Conservation (phyloP, 92 coral and sea anemone species). For the Bergia puertoricense region DNA sequence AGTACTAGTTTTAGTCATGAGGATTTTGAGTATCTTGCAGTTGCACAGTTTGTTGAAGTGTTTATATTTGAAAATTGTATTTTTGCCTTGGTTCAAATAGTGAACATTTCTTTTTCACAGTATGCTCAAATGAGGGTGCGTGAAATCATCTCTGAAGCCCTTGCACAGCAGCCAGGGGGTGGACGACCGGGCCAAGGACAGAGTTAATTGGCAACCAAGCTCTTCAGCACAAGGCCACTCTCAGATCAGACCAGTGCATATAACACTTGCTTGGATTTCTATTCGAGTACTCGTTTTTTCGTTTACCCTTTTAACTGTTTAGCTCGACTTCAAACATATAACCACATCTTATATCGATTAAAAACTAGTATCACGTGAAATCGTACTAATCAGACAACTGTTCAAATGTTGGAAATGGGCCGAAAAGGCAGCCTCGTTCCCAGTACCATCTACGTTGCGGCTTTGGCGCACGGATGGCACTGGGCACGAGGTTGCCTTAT, state of each 20-base stretch:
- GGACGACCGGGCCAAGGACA: constrained; percentile 37
- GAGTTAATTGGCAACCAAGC: constrained; percentile 27
- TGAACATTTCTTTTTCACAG: constrained; percentile 34
- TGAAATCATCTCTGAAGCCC: constrained; percentile 51
- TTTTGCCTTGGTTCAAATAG: neutral
- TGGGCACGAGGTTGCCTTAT: no score
- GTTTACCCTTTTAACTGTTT: constrained; percentile 36
- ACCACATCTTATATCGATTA: constrained; percentile 27
- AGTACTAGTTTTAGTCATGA: neutral
- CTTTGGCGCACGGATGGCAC: no score
- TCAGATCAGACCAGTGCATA: constrained; percentile 16
- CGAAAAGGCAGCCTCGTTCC: neutral
- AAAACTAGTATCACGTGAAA: constrained; percentile 12
- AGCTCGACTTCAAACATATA: constrained; percentile 25
- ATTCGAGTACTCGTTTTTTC: constrained; percentile 15
- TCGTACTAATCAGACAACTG: constrained; percentile 2
- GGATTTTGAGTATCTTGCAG: neutral
- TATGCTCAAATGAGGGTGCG: constrained; percentile 69
- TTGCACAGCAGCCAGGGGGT: constrained; percentile 33
- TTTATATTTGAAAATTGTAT: neutral
- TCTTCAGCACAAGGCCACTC: constrained; percentile 20
- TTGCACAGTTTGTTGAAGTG: neutral
- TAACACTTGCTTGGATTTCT: neutral
- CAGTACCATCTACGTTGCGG: neutral
- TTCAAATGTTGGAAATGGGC: constrained; percentile 3